phyloP scores from a whole-genome alignment of 2,113 vertebrate genomes.

The Perognathus longimembris region DNA sequence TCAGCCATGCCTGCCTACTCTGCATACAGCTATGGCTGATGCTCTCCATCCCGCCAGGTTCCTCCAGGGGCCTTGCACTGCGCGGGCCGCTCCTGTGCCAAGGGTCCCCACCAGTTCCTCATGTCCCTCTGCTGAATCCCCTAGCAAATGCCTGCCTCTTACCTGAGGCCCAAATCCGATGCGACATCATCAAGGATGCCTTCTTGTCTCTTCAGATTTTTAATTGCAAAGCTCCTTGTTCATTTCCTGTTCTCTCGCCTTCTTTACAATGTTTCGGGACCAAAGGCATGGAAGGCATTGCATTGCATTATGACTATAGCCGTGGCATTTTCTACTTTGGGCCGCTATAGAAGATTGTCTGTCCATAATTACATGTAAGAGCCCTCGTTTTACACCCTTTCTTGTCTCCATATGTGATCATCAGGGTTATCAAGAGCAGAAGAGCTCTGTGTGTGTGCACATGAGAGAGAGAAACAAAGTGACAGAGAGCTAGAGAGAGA shows the following conservation, averaged over 20 bases:
- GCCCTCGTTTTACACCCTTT: neutral
- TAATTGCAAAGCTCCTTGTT: neutral
- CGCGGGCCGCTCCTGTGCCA: neutral
- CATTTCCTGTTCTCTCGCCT: neutral
- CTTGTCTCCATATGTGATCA: neutral
- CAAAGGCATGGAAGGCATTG: neutral
- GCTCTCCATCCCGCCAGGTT: neutral
- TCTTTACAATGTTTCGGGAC: neutral
- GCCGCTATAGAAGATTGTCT: too few relatives aligned
- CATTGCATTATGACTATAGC: neutral
- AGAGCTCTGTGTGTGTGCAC: neutral
- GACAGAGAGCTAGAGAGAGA: too few relatives aligned
- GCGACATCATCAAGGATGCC: neutral
- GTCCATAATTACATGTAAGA: neutral
- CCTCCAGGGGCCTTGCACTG: accelerated
- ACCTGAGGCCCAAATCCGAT: neutral
- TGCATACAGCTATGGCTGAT: too few relatives aligned
- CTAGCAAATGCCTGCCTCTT: neutral
- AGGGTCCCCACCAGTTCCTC: too few relatives aligned
- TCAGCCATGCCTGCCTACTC: accelerated
- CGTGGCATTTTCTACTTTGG: neutral
- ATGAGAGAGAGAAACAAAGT: too few relatives aligned
- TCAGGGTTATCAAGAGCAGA: neutral
- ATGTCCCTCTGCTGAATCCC: neutral
- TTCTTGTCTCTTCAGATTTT: neutral